Evolutionary conservation across 2,888 invertebrate genomes (phyloP).

Genomic region (Drosophila bunnanda): DNA sequence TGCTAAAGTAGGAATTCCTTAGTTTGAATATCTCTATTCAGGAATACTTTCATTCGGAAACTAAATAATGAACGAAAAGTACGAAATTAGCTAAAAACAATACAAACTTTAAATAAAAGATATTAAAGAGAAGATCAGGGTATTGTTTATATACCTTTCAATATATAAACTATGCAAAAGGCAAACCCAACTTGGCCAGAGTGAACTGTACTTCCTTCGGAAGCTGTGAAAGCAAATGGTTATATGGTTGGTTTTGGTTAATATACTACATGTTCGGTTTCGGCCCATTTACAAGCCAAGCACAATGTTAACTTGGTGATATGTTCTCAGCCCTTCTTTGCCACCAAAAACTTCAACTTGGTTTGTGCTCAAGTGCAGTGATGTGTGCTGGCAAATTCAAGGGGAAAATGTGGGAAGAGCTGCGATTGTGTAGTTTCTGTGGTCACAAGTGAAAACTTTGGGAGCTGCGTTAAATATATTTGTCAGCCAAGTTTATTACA

Average conservation of each 20-base stretch:
- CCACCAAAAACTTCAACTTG: constrained; percentile 32
- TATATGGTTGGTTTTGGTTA: constrained; percentile 59
- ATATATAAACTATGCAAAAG: neutral
- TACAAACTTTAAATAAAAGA: neutral
- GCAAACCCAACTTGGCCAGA: neutral
- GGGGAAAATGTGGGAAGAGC: neutral
- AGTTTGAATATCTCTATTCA: neutral
- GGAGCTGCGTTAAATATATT: constrained; percentile 44
- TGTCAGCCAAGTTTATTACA: constrained; percentile 38
- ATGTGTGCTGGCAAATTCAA: constrained; percentile 26
- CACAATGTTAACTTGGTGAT: constrained; percentile 48
- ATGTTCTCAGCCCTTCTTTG: constrained; percentile 15
- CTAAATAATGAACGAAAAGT: too few relatives aligned
- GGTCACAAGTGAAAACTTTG: constrained; percentile 68
- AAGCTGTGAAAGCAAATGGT: constrained; percentile 8
- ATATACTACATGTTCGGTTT: constrained; percentile 58
- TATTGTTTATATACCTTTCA: neutral
- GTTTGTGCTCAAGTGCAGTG: constrained; percentile 42
- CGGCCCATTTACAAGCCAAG: constrained; percentile 45
- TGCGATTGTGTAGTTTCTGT: constrained; percentile 40
- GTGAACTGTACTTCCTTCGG: constrained; percentile 3
- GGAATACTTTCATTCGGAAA: neutral
- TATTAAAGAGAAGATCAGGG: neutral
- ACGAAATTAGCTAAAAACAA: neutral
- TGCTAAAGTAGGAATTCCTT: neutral